These are phyloP conservation scores for Steinernema scapterisci DNA, from an alignment of 2,888 invertebrate species.

Conservation along the genomic window DNA sequence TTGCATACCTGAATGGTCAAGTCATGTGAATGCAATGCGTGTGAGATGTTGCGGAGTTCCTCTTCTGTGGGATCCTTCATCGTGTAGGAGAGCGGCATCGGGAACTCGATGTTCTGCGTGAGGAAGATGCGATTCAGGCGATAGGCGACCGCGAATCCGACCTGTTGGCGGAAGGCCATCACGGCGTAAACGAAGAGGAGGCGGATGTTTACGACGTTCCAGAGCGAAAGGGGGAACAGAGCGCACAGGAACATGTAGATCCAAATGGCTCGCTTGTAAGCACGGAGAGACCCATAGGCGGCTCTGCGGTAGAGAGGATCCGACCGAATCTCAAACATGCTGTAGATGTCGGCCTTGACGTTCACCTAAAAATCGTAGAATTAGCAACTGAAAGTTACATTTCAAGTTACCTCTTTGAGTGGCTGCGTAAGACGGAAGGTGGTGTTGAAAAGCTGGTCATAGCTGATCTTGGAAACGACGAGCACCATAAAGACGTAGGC, in stretches of 20 bases:
- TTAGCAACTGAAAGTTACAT: neutral
- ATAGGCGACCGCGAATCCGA: slow-evolving; percentile 6
- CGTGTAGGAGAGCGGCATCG: slow-evolving; percentile 3
- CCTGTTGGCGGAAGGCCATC: slow-evolving; percentile 14
- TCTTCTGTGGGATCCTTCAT: slow-evolving; percentile 9
- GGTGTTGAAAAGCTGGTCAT: neutral
- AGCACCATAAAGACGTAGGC: slow-evolving; percentile 8
- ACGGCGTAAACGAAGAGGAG: neutral
- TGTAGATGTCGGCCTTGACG: neutral
- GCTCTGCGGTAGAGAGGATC: neutral
- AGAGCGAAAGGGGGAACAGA: neutral
- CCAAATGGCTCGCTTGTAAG: slow-evolving; percentile 12
- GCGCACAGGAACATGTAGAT: neutral
- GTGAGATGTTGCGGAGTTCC: neutral
- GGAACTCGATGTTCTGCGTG: slow-evolving; percentile 5
- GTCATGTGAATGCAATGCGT: neutral
- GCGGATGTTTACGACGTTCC: neutral
- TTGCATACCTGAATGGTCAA: neutral
- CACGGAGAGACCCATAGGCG: neutral
- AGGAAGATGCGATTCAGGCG: slow-evolving; percentile 6
- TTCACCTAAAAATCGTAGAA: neutral
- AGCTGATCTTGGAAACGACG: neutral
- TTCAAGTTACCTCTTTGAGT: neutral
- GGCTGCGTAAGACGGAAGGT: slow-evolving; percentile 20
- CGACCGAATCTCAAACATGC: neutral